These are phyloP conservation scores for Lasius fuliginosus DNA, from an alignment of 2,888 invertebrate genomes.

Conservation along the genomic window DNA sequence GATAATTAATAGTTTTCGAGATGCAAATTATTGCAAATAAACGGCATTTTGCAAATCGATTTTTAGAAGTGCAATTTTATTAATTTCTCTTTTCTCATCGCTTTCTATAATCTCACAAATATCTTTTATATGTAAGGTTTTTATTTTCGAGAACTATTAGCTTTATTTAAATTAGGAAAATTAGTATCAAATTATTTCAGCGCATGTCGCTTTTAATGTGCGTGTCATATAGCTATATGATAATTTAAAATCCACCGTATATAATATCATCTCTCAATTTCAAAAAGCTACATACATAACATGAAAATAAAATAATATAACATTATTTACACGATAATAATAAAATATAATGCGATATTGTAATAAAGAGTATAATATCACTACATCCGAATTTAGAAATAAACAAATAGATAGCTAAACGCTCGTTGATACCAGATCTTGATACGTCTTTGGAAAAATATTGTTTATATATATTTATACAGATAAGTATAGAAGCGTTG, in stretches of 20 bases:
- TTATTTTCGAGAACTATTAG: not conserved
- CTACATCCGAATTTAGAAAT: not conserved
- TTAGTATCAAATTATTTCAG: constrained; percentile 16
- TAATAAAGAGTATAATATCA: constrained; percentile 14
- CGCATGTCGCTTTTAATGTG: not conserved
- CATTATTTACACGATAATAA: not conserved
- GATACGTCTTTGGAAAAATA: not conserved
- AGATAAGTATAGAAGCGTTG: not conserved
- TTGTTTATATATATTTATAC: not conserved
- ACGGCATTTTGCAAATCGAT: not conserved
- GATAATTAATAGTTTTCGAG: not conserved
- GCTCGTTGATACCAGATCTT: not conserved
- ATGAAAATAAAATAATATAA: not conserved
- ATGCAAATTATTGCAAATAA: not conserved
- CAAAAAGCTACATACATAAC: not conserved
- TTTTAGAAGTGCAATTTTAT: not conserved
- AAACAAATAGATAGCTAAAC: not conserved
- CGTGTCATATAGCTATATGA: not conserved
- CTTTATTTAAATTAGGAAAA: not conserved
- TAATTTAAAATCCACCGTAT: not conserved
- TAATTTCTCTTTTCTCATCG: not conserved
- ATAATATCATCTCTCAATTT: not conserved
- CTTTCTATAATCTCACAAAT: not conserved
- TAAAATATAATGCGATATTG: not conserved
- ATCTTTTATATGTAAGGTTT: constrained; percentile 16